Conservation (phyloP, 1,140 invertebrate genomes). For the Danaus plexippus region DNA sequence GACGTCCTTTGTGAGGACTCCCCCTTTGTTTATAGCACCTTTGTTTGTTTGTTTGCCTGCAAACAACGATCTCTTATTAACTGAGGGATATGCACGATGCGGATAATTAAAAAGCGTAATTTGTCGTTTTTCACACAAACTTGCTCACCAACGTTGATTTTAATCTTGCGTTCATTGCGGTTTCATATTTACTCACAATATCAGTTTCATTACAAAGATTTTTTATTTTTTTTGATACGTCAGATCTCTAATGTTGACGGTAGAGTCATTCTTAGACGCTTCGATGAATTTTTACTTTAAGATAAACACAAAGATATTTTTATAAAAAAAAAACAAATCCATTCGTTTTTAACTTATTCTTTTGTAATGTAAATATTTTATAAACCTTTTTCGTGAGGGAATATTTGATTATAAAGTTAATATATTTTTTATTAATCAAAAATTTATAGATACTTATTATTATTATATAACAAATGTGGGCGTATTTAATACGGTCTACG, state of each 20-base stretch:
- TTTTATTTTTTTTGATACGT: too few species aligned
- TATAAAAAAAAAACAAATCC: slow-evolving; percentile 12
- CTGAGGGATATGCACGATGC: slow-evolving; percentile 2
- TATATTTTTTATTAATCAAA: too few species aligned
- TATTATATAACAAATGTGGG: too few species aligned
- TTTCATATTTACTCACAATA: too few species aligned
- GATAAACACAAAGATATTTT: too few species aligned
- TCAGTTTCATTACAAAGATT: too few species aligned
- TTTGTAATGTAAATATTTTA: too few species aligned
- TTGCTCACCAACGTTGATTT: slow-evolving; percentile 8
- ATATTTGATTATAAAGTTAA: too few species aligned
- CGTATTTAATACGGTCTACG: too few species aligned
- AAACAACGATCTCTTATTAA: slow-evolving; percentile 5
- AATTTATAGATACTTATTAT: too few species aligned
- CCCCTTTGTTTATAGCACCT: slow-evolving; percentile 8
- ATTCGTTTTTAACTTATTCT: slow-evolving; percentile 10
- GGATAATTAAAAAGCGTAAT: slow-evolving; percentile 15
- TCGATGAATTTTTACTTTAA: neutral
- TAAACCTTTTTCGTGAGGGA: too few species aligned
- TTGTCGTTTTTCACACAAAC: slow-evolving; percentile 9
- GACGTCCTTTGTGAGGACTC: slow-evolving; percentile 4
- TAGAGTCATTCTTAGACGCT: neutral
- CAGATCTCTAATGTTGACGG: neutral
- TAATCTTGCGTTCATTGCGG: slow-evolving; percentile 14
- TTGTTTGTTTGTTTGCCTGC: slow-evolving; percentile 8